phyloP scores from a whole-genome alignment of 2,888 invertebrate species.

The Athalia circularis region DNA sequence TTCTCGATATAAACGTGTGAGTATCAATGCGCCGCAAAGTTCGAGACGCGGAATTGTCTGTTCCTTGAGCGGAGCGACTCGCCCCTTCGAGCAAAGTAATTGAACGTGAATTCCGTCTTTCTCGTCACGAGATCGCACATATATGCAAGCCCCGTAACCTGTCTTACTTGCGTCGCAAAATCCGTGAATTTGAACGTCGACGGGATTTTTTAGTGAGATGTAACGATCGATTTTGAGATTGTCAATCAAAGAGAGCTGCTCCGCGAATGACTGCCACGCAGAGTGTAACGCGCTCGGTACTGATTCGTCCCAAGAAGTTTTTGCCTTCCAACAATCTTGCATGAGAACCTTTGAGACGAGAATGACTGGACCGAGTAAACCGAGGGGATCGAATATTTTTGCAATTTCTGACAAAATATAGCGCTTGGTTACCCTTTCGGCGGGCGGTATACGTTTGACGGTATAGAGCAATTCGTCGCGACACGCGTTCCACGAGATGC shows the following conservation, averaged over 20 bases:
- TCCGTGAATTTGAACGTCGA: constrained; percentile 51
- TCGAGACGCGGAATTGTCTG: constrained; percentile 57
- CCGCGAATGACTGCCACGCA: neutral
- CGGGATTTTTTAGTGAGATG: neutral
- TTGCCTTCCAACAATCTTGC: constrained; percentile 14
- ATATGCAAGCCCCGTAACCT: constrained; percentile 55
- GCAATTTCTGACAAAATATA: constrained; percentile 48
- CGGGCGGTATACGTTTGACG: neutral
- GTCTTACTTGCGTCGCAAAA: constrained; percentile 54
- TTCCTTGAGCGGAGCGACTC: constrained; percentile 60
- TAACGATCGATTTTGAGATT: neutral
- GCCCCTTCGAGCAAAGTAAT: constrained; percentile 59
- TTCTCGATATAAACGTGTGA: constrained; percentile 47
- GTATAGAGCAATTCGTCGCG: constrained; percentile 44
- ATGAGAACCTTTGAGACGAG: constrained; percentile 34
- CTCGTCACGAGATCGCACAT: constrained; percentile 47
- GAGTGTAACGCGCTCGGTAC: constrained; percentile 1
- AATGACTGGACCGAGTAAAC: constrained; percentile 49
- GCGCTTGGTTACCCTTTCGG: constrained; percentile 43
- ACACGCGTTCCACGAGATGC: constrained; percentile 47
- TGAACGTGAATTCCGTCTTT: constrained; percentile 27
- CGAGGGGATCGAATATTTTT: constrained; percentile 49
- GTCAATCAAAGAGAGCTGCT: constrained; percentile 9
- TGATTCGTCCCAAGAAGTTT: constrained; percentile 21
- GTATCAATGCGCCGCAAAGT: constrained; percentile 55